Base-by-base conservation (phyloP, 1,140 invertebrate genomes). In the Diabrotica undecimpunctata region DNA sequence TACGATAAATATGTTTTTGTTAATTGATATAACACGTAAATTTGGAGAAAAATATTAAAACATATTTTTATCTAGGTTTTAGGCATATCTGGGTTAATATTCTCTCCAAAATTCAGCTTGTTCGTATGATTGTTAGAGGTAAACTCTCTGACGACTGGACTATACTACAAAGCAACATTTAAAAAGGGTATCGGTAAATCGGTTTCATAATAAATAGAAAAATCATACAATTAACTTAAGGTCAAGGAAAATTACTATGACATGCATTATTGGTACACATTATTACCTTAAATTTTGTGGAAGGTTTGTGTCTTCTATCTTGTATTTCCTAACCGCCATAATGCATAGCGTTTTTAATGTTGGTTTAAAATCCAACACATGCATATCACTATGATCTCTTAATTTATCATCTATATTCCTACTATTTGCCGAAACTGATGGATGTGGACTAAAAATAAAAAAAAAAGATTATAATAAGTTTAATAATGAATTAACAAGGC, bases 301-400 rank as follows among this genome's bases (percentile, higher is more conserved):
- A 63, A 92, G 77, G 59, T 74, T 81, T 2, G 81, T 78, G 8
- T 82, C 82, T 69, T 90, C 86, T 61, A 91, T 72, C 62, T 86
- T 83, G 71, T 89, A 71, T 67, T 87, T 80, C 51, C 88, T 75
- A 9, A 91, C 86, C 62, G 81, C 78, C 53, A 89, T 75, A 38
- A 89, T 84, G 71, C 85, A 84, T 8, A 92, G 76, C 0, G 87
- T 90, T 74, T 87, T 90, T 11, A 93, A 79, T 7, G 83, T 84
- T 13, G 90, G 90, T 66, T 83, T 82, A 75, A 91, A 88, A 76
- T 93, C 90, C 41, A 93, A 77, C 46, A 92, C 83, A 77, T 90
- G 86, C 61, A 91, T 82, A 79, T 93, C 91, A 77, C 88, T 89
- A 72, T 91, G 90, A 74, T 93, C 91, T 63, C 88, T 84, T 7